Base-by-base conservation (phyloP, 1,140 invertebrate genomes). In the Rhyzopertha dominica region DNA sequence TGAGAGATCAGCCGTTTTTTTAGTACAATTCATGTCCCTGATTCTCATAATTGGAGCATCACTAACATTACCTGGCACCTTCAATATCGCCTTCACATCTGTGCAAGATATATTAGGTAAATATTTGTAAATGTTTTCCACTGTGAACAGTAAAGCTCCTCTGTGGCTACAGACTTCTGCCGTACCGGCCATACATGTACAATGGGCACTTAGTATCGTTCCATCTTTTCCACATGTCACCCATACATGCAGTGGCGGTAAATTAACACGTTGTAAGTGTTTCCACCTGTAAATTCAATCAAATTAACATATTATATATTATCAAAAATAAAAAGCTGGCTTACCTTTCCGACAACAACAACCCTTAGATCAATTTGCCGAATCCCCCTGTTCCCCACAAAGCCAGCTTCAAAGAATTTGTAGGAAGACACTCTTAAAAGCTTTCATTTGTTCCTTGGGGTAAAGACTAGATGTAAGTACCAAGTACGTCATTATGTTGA, bases 181-280 rank as follows among this genome's bases (percentile, higher is more conserved):
- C 20, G 36, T 25, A 12, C 42, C 42, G 17, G 42, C 42, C 42
- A 43, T 43, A 36, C 42, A 43, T 7, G 28, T 43, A 24, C 41
- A 43, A 24, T 43, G 42, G 9, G 30, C 30, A 13, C 2, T 29
- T 10, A 12, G 17, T 43, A 43, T 25, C 10, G 28, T 18, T 24
- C 42, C 42, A 43, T 43, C 42, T 8, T 10, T n/a, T n/a, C 23
- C 4, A 18, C 22, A 3, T 10, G 28, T 26, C 5, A 36, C 10
- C 42, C 29, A 43, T 4, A 25, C 18, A 19, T 25, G 10, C 42
- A 43, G 12, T 5, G 42, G 42, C 13, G 22, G 14, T 24, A 24
- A 10, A 2, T 17, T 19, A 22, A 25, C 28, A 25, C 19, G 23
- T 17, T 35, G 42, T n/a, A 32, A 43, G 36, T 34, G 42, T 38